Evolutionary conservation across 2,888 invertebrate genomes (phyloP).

Genomic region (Aethes cnicana): DNA sequence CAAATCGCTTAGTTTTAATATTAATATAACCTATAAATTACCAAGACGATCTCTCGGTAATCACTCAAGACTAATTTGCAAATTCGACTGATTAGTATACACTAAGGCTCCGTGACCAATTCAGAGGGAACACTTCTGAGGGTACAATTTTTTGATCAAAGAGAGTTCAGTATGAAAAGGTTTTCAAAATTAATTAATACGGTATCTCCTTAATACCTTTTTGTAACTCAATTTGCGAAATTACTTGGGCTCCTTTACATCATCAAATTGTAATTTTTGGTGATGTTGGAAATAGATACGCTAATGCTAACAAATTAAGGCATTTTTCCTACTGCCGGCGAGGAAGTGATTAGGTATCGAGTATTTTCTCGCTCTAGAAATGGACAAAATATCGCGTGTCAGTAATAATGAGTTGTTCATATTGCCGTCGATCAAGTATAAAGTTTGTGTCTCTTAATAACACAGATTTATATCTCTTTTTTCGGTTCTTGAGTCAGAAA

Average conservation of each 20-base stretch:
- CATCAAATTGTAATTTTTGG: constrained; percentile 14
- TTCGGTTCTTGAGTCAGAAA: no score
- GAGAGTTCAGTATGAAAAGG: constrained; percentile 38
- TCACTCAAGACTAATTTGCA: constrained; percentile 20
- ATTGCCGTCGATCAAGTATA: no score
- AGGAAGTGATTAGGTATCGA: no score
- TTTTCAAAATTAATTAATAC: constrained; percentile 46
- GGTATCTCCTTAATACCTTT: constrained; percentile 24
- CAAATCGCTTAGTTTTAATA: background rate
- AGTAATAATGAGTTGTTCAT: no score
- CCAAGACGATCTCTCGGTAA: background rate
- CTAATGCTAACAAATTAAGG: background rate
- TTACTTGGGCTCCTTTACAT: constrained; percentile 17
- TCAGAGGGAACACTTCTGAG: constrained; percentile 36
- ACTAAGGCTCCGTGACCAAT: constrained; percentile 26
- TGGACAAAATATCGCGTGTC: no score
- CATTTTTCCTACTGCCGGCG: no score
- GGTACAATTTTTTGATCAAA: constrained; percentile 36
- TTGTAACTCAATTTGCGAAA: constrained; percentile 27
- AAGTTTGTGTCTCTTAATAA: no score
- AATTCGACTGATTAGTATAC: constrained; percentile 25
- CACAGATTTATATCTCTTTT: no score
- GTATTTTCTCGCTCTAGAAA: no score
- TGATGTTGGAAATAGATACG: constrained; percentile 2
- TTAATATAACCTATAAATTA: constrained; percentile 6